Evolutionary conservation across 2,113 vertebrate species (phyloP).

Genomic region (Mesocricetus auratus): DNA sequence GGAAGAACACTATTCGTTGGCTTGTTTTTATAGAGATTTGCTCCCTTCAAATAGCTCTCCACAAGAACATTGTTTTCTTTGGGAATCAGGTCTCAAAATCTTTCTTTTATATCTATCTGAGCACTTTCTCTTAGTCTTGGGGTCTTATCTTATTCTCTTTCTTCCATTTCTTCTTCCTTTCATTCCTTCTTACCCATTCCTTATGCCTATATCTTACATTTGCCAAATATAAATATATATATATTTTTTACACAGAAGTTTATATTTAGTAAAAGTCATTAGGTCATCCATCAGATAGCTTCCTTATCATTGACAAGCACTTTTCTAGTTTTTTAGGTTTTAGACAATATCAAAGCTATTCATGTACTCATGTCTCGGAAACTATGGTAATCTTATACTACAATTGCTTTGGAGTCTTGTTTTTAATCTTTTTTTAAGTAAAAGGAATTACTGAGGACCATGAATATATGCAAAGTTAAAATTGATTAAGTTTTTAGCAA

Average conservation of each 20-base stretch:
- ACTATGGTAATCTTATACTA: not conserved
- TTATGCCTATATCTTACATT: not conserved
- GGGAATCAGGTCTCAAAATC: not conserved
- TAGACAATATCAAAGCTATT: slow-evolving; percentile 2
- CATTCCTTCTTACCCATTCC: not conserved
- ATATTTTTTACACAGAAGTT: not conserved
- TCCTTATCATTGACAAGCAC: not conserved
- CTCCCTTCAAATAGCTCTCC: not conserved
- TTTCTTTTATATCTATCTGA: not conserved
- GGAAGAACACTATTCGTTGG: not conserved
- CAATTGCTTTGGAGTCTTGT: not conserved
- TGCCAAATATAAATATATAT: not conserved
- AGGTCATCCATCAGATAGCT: not conserved
- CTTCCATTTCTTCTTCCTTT: not conserved
- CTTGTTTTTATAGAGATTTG: not conserved
- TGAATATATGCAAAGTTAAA: not conserved
- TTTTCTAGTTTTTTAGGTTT: not conserved
- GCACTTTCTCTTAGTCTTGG: not conserved
- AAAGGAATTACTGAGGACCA: not conserved
- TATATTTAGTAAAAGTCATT: not conserved
- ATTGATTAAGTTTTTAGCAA: slow-evolving; percentile 14
- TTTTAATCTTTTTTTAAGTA: not conserved
- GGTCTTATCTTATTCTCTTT: not conserved
- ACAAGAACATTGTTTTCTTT: not conserved
- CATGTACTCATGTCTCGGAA: not conserved